phyloP scores from a whole-genome alignment of 2,113 vertebrate species.

The Brienomyrus longianalis region DNA sequence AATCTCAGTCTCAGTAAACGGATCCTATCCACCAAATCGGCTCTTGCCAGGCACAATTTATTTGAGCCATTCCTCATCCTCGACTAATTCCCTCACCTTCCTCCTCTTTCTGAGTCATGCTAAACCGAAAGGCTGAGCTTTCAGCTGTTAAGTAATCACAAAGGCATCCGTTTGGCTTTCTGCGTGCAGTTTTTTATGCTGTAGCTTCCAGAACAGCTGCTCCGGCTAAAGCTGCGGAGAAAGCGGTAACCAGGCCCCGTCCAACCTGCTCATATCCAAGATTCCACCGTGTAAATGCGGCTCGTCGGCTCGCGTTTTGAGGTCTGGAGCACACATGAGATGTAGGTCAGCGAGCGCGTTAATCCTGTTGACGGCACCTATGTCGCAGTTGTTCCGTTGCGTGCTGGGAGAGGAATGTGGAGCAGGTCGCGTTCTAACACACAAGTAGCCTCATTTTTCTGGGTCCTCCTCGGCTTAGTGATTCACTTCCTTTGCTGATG shows the following conservation, averaged over 20 bases:
- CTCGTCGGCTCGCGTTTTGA: not conserved
- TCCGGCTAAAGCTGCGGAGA: not conserved
- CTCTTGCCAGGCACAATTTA: constrained; percentile 21
- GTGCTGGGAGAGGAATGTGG: not conserved
- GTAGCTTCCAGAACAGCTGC: constrained; percentile 10
- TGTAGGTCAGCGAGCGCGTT: constrained; percentile 2
- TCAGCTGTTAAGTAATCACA: constrained; percentile 60
- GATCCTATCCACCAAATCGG: constrained; percentile 12
- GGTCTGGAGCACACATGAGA: not conserved
- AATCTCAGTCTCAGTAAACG: constrained; percentile 7
- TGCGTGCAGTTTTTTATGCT: constrained; percentile 26
- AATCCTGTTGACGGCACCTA: not conserved
- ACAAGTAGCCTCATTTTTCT: not conserved
- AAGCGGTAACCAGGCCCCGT: not conserved
- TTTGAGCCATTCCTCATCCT: constrained; percentile 41
- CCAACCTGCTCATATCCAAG: not conserved
- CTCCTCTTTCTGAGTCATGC: constrained; percentile 41
- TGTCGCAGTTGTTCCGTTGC: not conserved
- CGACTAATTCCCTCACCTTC: constrained; percentile 56
- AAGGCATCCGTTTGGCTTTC: constrained; percentile 60
- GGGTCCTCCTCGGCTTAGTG: not conserved
- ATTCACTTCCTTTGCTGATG: not conserved
- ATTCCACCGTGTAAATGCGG: not conserved
- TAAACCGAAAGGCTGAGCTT: constrained; percentile 49
- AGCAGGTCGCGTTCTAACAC: not conserved